Evolutionary conservation across 2,797 vertebrate species (phyloP).

Genomic region (Orestias chungarensis): DNA sequence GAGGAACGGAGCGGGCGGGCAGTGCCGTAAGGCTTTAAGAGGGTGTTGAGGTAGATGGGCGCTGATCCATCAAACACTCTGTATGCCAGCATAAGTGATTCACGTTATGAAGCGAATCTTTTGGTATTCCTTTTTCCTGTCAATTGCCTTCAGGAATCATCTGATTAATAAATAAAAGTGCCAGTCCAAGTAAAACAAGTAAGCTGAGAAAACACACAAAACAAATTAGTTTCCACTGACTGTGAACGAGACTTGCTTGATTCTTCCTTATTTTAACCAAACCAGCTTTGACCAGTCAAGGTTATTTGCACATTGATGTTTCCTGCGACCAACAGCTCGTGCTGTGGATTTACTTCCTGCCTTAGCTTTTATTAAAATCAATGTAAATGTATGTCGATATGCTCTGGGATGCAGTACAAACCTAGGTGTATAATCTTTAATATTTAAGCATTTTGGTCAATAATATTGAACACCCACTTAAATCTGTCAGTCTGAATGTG

Average conservation of each 20-base stretch:
- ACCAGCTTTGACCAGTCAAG: not conserved
- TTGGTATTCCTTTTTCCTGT: too few relatives aligned
- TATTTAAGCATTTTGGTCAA: slow-evolving; percentile 26
- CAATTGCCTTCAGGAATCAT: not conserved
- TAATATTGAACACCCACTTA: slow-evolving; percentile 25
- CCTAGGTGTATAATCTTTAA: slow-evolving; percentile 12
- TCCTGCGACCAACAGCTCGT: not conserved
- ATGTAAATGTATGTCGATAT: slow-evolving; percentile 37
- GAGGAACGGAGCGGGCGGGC: too few relatives aligned
- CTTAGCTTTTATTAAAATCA: not conserved
- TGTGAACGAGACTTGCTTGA: not conserved
- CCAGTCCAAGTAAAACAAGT: too few relatives aligned
- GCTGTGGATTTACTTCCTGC: not conserved
- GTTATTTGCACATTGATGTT: not conserved
- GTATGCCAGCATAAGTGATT: too few relatives aligned
- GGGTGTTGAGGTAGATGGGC: too few relatives aligned
- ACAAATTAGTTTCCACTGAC: not conserved
- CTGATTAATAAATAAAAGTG: not conserved
- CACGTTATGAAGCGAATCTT: too few relatives aligned
- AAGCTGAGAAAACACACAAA: not conserved
- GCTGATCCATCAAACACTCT: too few relatives aligned
- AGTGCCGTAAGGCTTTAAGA: too few relatives aligned
- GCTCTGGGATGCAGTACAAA: slow-evolving; percentile 5
- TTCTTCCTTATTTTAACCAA: not conserved
- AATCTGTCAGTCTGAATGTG: slow-evolving; percentile 37